Evolutionary conservation across 2,113 vertebrate species (phyloP).

Genomic region (Leuciscus idus): DNA sequence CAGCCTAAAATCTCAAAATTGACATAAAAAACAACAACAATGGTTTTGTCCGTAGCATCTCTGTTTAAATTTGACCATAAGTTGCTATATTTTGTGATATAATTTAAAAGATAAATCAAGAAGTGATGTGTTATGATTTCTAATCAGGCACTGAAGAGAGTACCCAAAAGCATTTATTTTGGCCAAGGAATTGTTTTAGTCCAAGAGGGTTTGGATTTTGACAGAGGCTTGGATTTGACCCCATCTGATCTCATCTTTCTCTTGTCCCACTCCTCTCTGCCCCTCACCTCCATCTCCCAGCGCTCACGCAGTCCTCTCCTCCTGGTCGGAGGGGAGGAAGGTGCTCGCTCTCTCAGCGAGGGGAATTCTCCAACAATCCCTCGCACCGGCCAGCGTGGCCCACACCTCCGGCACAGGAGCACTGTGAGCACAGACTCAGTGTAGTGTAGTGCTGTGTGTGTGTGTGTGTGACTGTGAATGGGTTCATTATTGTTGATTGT

Average conservation of each 20-base stretch:
- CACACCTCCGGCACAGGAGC: slow-evolving; percentile 45
- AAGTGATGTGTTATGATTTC: not conserved
- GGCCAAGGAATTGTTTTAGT: not conserved
- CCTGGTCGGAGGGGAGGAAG: slow-evolving; percentile 56
- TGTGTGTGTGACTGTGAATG: slow-evolving; percentile 31
- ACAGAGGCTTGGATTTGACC: not conserved
- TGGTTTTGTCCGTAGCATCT: not conserved
- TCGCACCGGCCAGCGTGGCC: slow-evolving; percentile 50
- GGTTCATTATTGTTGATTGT: not conserved
- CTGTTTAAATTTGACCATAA: not conserved
- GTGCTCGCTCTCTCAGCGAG: slow-evolving; percentile 56
- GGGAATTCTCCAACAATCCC: slow-evolving; percentile 55
- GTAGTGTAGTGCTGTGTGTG: slow-evolving; percentile 36
- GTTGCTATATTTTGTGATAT: not conserved
- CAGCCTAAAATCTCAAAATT: not conserved
- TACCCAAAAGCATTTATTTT: not conserved
- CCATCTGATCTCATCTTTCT: not conserved
- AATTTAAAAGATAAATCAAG: not conserved
- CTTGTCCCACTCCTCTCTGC: slow-evolving; percentile 17
- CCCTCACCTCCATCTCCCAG: slow-evolving; percentile 46
- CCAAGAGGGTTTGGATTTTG: not conserved
- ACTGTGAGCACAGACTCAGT: slow-evolving; percentile 40
- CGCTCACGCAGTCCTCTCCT: slow-evolving; percentile 59
- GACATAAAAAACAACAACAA: too few relatives aligned
- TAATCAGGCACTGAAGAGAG: not conserved